These are phyloP conservation scores for Aphelenchoides besseyi DNA, from an alignment of 1,140 invertebrate species.

Conservation along the genomic window DNA sequence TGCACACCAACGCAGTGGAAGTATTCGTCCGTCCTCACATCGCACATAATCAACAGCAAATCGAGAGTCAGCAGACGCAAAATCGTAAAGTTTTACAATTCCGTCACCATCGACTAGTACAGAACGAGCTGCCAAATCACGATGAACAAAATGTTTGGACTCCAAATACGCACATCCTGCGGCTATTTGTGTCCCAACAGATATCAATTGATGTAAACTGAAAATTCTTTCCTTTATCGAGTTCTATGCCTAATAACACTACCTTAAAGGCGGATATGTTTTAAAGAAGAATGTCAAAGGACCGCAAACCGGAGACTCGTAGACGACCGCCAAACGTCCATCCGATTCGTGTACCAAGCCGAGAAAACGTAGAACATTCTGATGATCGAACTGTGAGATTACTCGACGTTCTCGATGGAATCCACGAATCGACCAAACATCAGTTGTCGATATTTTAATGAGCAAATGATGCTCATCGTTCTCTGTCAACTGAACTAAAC, in stretches of 20 bases:
- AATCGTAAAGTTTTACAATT: conserved; percentile 61
- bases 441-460: not conserved
- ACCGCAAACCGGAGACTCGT: conserved; percentile 21
- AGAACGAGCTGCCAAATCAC: conserved; percentile 74
- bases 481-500: conserved; percentile 20
- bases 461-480: conserved; percentile 11
- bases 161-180: conserved; percentile 81
- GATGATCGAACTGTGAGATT: conserved; percentile 17
- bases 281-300: conserved; percentile 21
- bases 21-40: conserved; percentile 54
- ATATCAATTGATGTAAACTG: conserved; percentile 71
- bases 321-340: conserved; percentile 9
- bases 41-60: not conserved
- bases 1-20: conserved; percentile 83
- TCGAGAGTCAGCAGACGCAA: conserved; percentile 18
- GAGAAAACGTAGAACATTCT: conserved; percentile 25
- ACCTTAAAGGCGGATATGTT: conserved; percentile 8
- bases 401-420: conserved; percentile 24
- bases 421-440: not conserved
- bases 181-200: conserved; percentile 74
- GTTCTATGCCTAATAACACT: conserved; percentile 19
- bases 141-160: conserved; percentile 75
- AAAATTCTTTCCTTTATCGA: no score
- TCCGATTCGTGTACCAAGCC: not conserved
- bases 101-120: conserved; percentile 61